Evolutionary conservation across 2,888 invertebrate species (phyloP), one percentile per base, ranked within the genome.

Genomic region (Seira ritae): DNA sequence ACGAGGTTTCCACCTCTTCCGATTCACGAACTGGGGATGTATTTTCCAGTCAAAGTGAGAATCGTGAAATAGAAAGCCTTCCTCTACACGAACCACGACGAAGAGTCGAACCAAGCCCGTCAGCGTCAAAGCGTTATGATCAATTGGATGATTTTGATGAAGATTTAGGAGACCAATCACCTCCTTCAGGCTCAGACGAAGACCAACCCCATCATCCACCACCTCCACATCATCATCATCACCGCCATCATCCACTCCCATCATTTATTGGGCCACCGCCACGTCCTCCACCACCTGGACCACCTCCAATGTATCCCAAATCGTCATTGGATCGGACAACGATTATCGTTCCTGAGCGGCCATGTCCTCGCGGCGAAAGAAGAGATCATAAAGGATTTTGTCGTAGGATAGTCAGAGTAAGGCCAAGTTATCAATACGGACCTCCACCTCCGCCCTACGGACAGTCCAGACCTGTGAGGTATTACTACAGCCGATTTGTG

Each of bases 401-500:
- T 74, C 23, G 88, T 65, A 80, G 87, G 37, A 75, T 88, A 31
- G 85, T 87, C 1, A 84, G 85, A 62, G 84, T 85, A 50, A 73
- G 83, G 55, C 86, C 85, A 19, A 86, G 71, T 71, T 87, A 81
- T 68, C 86, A 81, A 55, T 87, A 86, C 66, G 86, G 87, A 8
- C 85, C 84, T 20, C 86, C 87, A 46, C 71, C 70, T 6, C 71
- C 82, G 31, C 68, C 77, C 0, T 76, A 76, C 42, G 81, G 81
- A 31, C 55, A 77, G 1, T 77, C 79, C 0, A 74, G 87, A 50
- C 88, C 88, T 0, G 75, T 85, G 23, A 62, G 88, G 42, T 88
- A 86, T 46, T 88, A 87, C 69, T 88, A 88, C 62, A 84, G 87
- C 19, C 68, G 88, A 46, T 87, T 86, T 71, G 88, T 88, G 15